Evolutionary conservation across 2,888 invertebrate genomes (phyloP).

Genomic region (Xylota sylvarum): DNA sequence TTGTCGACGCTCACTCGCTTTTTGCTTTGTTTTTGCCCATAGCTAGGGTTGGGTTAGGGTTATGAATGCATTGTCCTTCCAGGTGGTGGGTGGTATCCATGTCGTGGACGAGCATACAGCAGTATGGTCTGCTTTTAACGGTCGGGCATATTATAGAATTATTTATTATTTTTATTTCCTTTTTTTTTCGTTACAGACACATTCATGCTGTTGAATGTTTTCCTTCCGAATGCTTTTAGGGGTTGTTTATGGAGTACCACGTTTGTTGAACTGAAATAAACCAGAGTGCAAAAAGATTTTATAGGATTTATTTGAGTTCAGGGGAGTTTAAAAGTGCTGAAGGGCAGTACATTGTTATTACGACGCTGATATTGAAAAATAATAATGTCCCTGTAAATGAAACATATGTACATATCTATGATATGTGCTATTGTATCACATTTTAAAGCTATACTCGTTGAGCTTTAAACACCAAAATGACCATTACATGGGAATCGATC

Average conservation of each 20-base stretch:
- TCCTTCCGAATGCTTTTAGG: constrained; percentile 32
- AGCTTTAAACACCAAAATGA: no score
- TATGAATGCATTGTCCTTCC: constrained; percentile 57
- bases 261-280: constrained; percentile 52
- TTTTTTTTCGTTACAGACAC: constrained; percentile 50
- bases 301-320: constrained; percentile 28
- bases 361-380: constrained; percentile 28
- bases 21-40: constrained; percentile 58
- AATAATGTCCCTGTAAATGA: background rate
- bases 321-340: constrained; percentile 10
- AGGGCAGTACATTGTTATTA: constrained; percentile 51
- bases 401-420: no score
- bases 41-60: constrained; percentile 20
- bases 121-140: constrained; percentile 42
- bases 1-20: constrained; percentile 62
- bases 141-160: constrained; percentile 54
- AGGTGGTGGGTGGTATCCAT: constrained; percentile 28
- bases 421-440: no score
- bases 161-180: constrained; percentile 67
- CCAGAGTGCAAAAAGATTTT: constrained; percentile 45
- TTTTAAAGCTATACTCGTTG: no score
- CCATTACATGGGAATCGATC: no score
- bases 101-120: constrained; percentile 22
- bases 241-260: constrained; percentile 35
- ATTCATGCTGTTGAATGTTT: constrained; percentile 69